These are phyloP conservation scores for Drosophila tropicalis DNA, from an alignment of 1,140 invertebrate species.

Conservation along the genomic window DNA sequence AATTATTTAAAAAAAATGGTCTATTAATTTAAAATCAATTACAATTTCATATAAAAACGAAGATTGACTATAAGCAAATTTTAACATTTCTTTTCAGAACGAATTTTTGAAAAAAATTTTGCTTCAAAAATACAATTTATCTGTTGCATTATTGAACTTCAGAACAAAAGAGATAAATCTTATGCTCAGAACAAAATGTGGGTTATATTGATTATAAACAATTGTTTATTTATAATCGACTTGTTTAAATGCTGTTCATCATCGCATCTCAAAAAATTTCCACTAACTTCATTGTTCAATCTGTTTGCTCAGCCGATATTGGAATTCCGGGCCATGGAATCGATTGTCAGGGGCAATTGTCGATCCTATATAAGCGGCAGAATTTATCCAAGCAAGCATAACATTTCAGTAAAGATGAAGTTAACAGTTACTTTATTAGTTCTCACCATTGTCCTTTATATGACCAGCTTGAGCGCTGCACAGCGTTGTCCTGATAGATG, in stretches of 20 bases:
- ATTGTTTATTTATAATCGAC: neutral
- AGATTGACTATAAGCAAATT: too few species aligned
- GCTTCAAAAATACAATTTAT: too few species aligned
- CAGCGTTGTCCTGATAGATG: neutral
- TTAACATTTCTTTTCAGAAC: too few species aligned
- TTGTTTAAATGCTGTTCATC: neutral
- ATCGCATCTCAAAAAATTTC: conserved; percentile 1
- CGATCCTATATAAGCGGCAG: conserved; percentile 9
- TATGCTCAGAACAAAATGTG: neutral
- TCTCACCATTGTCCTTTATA: neutral
- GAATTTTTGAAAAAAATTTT: too few species aligned
- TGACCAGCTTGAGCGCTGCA: neutral
- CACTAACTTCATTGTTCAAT: neutral
- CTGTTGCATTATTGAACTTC: too few species aligned
- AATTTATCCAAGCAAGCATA: neutral
- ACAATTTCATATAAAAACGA: too few species aligned
- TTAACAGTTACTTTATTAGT: neutral
- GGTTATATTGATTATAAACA: neutral
- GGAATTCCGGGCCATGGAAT: neutral
- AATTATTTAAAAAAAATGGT: too few species aligned
- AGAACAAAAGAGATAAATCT: neutral
- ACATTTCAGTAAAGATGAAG: conserved; percentile 1
- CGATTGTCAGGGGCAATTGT: neutral
- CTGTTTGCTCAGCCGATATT: conserved; percentile 2
- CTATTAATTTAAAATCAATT: too few species aligned